These are phyloP conservation scores for Lasioglossum zephyrum DNA, from an alignment of 2,888 invertebrate genomes.

Conservation along the genomic window DNA sequence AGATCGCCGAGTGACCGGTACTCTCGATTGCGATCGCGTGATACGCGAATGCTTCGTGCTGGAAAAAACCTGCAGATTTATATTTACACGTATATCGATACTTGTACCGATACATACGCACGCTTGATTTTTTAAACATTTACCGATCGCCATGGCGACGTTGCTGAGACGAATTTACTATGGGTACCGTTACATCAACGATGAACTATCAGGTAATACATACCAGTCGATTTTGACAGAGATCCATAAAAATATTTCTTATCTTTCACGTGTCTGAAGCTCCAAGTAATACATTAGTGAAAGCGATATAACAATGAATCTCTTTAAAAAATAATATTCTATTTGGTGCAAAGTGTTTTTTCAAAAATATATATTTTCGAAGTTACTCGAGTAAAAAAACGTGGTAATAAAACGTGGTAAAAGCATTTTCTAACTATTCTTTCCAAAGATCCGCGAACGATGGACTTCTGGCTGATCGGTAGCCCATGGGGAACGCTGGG, in stretches of 20 bases:
- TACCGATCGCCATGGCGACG: conserved; percentile 72
- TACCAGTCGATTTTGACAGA: not conserved
- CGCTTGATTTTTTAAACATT: not conserved
- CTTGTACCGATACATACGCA: not conserved
- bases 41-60: not conserved
- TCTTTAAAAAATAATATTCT: not conserved
- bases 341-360: not conserved
- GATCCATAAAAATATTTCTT: not conserved
- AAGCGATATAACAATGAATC: not conserved
- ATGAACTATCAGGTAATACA: conserved; percentile 78
- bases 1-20: not conserved
- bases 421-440: not conserved
- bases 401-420: too few species aligned
- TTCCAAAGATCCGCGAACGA: conserved; percentile 88
- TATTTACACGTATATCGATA: not conserved
- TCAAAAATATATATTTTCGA: not conserved
- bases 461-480: conserved; percentile 88
- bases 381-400: not conserved
- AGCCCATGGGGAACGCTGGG: conserved; percentile 88
- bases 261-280: not conserved
- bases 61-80: not conserved
- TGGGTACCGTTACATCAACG: conserved; percentile 75
- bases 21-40: not conserved
- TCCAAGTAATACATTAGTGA: not conserved
- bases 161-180: conserved; percentile 71